Evolutionary conservation across 1,140 invertebrate genomes (phyloP).

Genomic region (Holcopasites calliopsidis): DNA sequence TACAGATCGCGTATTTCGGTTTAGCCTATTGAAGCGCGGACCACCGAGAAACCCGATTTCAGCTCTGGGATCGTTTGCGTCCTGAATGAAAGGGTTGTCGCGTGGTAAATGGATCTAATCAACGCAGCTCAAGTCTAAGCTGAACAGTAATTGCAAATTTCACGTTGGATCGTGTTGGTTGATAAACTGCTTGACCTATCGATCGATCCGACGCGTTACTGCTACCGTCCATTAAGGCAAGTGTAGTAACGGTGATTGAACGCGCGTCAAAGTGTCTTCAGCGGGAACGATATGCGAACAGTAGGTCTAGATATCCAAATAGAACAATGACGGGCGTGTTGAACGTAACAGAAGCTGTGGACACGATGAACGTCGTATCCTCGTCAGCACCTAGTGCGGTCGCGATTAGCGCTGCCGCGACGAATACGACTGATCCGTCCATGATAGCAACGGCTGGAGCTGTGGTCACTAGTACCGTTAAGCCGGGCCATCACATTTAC

Average conservation of each 20-base stretch:
- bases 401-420: conserved; percentile 71
- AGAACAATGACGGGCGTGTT: conserved; percentile 37
- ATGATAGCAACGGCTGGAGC: conserved; percentile 67
- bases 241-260: neutral
- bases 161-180: neutral
- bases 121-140: neutral
- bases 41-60: neutral
- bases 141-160: conserved; percentile 7
- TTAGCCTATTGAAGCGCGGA: neutral
- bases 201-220: neutral
- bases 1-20: conserved; percentile 7
- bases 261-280: neutral
- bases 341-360: conserved; percentile 20
- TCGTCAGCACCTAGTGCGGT: conserved; percentile 65
- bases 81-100: neutral
- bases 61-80: neutral
- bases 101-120: neutral
- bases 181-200: neutral
- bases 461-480: conserved; percentile 70
- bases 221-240: neutral
- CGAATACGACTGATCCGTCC: conserved; percentile 74
- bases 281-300: neutral
- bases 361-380: conserved; percentile 53
- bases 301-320: neutral
- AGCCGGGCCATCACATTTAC: conserved; percentile 71